These are phyloP conservation scores for Callopanchax toddi DNA, from an alignment of 2,113 vertebrate genomes.

Conservation along the genomic window DNA sequence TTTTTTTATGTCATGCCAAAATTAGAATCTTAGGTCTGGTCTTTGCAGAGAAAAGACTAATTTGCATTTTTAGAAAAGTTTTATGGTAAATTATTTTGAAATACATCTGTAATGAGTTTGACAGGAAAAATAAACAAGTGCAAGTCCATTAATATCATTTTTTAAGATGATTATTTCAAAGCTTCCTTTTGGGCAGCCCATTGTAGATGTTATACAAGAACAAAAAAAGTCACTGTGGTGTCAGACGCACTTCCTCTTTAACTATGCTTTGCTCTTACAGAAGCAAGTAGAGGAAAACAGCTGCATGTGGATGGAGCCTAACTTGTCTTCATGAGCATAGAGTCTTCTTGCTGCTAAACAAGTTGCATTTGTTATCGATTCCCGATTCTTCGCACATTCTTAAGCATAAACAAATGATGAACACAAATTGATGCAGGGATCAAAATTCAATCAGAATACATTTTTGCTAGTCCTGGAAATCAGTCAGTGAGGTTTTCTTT, in stretches of 20 bases:
- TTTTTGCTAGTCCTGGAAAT: neutral
- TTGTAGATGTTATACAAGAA: slow-evolving; percentile 5
- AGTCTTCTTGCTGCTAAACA: too few species aligned
- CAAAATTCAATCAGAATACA: neutral
- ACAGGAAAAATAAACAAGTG: neutral
- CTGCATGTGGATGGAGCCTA: slow-evolving; percentile 12
- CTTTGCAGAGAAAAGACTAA: neutral
- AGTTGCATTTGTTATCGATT: slow-evolving; percentile 48
- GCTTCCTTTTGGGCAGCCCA: neutral
- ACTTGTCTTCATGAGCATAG: neutral
- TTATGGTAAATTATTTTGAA: neutral
- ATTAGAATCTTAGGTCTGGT: neutral
- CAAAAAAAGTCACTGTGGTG: slow-evolving; percentile 17
- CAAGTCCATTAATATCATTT: neutral
- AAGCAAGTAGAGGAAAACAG: slow-evolving; percentile 15
- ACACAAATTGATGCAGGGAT: neutral
- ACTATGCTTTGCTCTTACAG: slow-evolving; percentile 22
- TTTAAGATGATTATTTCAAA: neutral
- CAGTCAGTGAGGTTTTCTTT: too few species aligned
- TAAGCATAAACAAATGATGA: slow-evolving; percentile 23
- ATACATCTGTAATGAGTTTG: neutral
- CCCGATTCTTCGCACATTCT: neutral
- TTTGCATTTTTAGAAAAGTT: neutral
- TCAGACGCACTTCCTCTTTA: slow-evolving; percentile 58
- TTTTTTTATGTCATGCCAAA: too few species aligned